Evolutionary conservation across 1,140 invertebrate genomes (phyloP), one percentile per base, ranked within the genome.

Genomic region (Drosophila carrolli): DNA sequence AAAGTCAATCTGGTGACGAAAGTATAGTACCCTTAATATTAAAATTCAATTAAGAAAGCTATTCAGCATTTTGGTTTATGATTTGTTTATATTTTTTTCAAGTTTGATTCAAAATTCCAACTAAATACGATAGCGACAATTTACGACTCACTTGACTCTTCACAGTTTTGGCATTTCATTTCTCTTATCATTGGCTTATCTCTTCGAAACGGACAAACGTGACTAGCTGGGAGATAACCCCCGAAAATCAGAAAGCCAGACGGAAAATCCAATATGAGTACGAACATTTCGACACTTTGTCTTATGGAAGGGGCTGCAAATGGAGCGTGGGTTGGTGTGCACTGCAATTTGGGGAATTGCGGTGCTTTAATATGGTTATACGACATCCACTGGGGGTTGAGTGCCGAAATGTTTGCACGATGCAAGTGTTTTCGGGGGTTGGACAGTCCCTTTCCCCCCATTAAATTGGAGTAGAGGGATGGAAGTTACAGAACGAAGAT

Each of bases 121-220:
- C 14, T 19, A 38, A 53, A 53, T 19, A 11, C 10, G 29, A 51
- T 32, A 43, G 16, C 27, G 5, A 5, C 6, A 41, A 7, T 11
- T 7, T 32, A 63, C 46, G 61, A 65, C 6, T 65, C 16, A 55
- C 19, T 16, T 11, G 14, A 11, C 14, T 23, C 14, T 53, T 9
- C 5, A 14, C 4, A 10, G 53, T 35, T 29, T 46, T 46, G 27
- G 38, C 4, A 6, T 46, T 10, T 19, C 8, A 5, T 47, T 44
- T 48, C 9, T 19, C 46, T 19, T 66, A 68, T 66, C 60, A 35
- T 9, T 13, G 29, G 61, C 61, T 67, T 68, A 68, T 68, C 65
- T 41, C 5, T 19, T 2, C 6, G 14, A 35, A 67, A 8, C 14
- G 19, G 38, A 37, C 38, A 67, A 68, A 68, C 61, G 65, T 68